Conservation (phyloP, 1,140 invertebrate genomes). For the Drosophila orosa region DNA sequence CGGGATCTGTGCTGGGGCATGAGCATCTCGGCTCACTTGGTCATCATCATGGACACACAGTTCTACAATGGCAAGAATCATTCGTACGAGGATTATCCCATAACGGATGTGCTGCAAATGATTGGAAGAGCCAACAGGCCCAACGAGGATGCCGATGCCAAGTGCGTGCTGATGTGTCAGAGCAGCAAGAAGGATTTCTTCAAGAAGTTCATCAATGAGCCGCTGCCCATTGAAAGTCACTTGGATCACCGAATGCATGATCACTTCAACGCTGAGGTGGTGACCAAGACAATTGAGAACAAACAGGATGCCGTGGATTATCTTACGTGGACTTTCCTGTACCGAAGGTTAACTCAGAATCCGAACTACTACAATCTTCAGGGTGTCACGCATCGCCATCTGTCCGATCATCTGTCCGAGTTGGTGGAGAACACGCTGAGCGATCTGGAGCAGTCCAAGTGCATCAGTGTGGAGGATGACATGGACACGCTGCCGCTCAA, state of each 20-base stretch:
- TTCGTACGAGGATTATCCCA: constrained; percentile 98
- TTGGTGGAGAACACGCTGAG: constrained; percentile 97
- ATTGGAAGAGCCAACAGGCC: constrained; percentile 96
- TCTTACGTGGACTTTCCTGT: constrained; percentile 99
- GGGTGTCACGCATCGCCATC: constrained; percentile 97
- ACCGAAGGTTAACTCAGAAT: constrained; percentile 98
- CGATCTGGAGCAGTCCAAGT: constrained; percentile 98
- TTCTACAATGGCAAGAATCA: constrained; percentile 97
- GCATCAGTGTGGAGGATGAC: constrained; percentile 98
- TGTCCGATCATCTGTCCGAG: constrained; percentile 99
- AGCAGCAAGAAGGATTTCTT: constrained; percentile 99
- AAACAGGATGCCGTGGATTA: constrained; percentile 99
- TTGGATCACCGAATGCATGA: constrained; percentile 98
- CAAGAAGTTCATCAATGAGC: constrained; percentile 99
- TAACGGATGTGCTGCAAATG: constrained; percentile 99
- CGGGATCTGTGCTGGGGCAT: constrained; percentile 96
- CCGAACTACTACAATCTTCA: constrained; percentile 99
- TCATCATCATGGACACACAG: constrained; percentile 99
- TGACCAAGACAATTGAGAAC: constrained; percentile 99
- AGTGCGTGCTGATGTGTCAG: constrained; percentile 98
- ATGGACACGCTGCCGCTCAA: constrained; percentile 98
- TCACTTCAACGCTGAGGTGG: constrained; percentile 99
- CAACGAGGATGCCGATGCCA: constrained; percentile 95
- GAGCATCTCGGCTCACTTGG: constrained; percentile 94
- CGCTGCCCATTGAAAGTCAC: constrained; percentile 98